Evolutionary conservation across 2,113 vertebrate genomes (phyloP), one percentile per base, ranked within the genome.

Genomic region (Thomomys bottae): DNA sequence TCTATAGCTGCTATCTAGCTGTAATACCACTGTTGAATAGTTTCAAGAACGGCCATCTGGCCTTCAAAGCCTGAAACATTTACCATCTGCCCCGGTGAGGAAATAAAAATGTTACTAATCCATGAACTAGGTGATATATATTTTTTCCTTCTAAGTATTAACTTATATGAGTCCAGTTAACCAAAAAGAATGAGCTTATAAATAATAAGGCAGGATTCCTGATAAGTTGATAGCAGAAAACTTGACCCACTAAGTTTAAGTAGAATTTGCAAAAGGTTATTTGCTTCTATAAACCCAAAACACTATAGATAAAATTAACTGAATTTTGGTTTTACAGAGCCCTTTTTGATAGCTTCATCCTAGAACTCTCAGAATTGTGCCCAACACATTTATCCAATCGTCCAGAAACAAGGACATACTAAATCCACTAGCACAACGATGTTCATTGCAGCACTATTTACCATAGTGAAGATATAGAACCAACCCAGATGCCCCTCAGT

Each of bases 241-340:
- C 30, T 70, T 89, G 34, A 86, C 18, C 54, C 8, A 64, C 34
- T 0, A 2, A 54, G 10, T 80, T 59, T 34, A 42, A 63, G 28
- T 9, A 38, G 36, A 24, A 76, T 28, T 30, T 30, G 26, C 24
- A n/a, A 6, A 54, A 61, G 40, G 23, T 45, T 40, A 66, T 15
- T 76, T 64, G 3, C 15, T 71, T 89, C 82, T 23, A 79, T 34
- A 90, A 38, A 61, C 9, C 64, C 8, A 84, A 93, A 83, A 91
- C 15, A 70, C 10, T 70, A 64, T 9, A 64, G 23, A 28, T 68
- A 54, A 78, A 61, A 64, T 76, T 54, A 83, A 49, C 8, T 75
- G 64, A 67, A 82, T 66, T 38, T 81, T 63, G 30, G 26, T 2
- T 6, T 40, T 87, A 5, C 42, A 63, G 8, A 73, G 4, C 26